These are phyloP conservation scores for Halictus quadricinctus DNA, from an alignment of 2,888 invertebrate genomes.

Conservation along the genomic window DNA sequence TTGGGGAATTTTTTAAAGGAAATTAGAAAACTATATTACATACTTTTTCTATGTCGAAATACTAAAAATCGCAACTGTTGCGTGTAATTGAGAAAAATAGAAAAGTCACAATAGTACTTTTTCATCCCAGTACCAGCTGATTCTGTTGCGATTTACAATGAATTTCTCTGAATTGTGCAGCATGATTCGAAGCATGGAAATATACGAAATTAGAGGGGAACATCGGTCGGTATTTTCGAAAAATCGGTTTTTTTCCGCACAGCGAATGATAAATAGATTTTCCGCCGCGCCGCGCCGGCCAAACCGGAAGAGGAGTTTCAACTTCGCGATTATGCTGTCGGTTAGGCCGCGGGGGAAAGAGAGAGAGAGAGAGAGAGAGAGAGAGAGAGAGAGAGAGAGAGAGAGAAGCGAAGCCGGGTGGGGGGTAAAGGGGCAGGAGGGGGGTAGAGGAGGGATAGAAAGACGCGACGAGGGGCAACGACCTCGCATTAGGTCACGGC, in stretches of 20 bases:
- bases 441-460: constrained; percentile 44
- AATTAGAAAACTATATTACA: too few species aligned
- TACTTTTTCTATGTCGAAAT: too few species aligned
- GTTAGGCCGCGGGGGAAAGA: constrained; percentile 15
- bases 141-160: too few species aligned
- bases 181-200: too few species aligned
- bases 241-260: background rate
- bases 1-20: too few species aligned
- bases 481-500: constrained; percentile 80
- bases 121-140: too few species aligned
- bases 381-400: constrained; percentile 41
- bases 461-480: constrained; percentile 69
- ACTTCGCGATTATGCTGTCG: constrained; percentile 22
- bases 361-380: constrained; percentile 39
- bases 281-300: too few species aligned
- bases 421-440: background rate
- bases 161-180: background rate
- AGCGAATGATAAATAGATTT: background rate
- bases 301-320: constrained; percentile 21
- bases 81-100: too few species aligned
- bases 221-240: background rate
- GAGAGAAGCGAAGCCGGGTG: constrained; percentile 30
- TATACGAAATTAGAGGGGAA: background rate
- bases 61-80: too few species aligned
- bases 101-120: too few species aligned